A percentile compares a stretch with the other conserved stretches of the same genome.
Conservation (phyloP, 2,888 invertebrate species). For the Eremobia ochroleuca region DNA sequence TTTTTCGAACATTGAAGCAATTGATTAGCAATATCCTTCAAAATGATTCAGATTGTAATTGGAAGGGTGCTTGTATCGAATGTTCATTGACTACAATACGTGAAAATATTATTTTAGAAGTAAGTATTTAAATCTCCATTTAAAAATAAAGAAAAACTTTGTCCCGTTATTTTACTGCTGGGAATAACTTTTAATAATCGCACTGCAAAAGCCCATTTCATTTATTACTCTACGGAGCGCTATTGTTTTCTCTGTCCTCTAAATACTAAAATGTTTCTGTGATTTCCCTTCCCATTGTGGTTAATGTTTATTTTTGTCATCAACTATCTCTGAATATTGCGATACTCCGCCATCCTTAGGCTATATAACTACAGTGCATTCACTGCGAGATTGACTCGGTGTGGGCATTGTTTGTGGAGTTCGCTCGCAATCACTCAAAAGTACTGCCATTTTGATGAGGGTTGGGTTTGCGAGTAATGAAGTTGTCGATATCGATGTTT, state of each 20-base stretch:
- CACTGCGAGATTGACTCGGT: constrained; percentile 85
- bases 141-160: background rate
- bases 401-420: constrained; percentile 86
- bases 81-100: background rate
- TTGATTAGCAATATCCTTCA: no score
- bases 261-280: constrained; percentile 44
- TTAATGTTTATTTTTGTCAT: constrained; percentile 48
- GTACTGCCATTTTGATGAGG: constrained; percentile 79
- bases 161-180: background rate
- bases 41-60: no score
- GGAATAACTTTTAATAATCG: constrained; percentile 19
- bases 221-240: background rate
- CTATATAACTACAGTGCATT: constrained; percentile 72
- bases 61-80: background rate
- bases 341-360: constrained; percentile 46
- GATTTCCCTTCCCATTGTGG: constrained; percentile 40
- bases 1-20: no score
- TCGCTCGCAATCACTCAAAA: constrained; percentile 89
- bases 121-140: background rate
- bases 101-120: background rate
- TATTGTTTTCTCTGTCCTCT: constrained; percentile 32
- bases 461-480: constrained; percentile 59
- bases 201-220: constrained; percentile 12
- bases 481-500: constrained; percentile 57
- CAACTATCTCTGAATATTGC: constrained; percentile 57